Base-by-base conservation (phyloP, 2,888 invertebrate species). In the Cephus pygmeus region DNA sequence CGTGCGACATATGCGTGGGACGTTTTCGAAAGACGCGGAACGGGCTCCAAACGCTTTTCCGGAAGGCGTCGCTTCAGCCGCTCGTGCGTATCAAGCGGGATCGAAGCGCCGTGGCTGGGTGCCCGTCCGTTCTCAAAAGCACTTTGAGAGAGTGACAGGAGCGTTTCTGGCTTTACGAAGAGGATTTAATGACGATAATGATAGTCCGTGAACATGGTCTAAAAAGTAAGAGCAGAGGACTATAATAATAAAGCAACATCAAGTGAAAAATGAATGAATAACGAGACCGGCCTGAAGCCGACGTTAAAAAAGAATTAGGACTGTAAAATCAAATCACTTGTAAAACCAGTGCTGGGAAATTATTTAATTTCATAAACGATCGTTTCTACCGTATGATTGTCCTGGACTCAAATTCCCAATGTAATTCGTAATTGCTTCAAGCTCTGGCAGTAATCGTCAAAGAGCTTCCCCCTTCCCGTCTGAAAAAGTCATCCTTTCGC, bases 1-100 rank as follows among this genome's bases (percentile, higher is more conserved):
- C 71, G 71, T 33, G 71, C 15, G 71, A 71, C 71, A 71, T 34
- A 34, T 71, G 71, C 71, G 71, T 71, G 71, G 71, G 71, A 31
- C 71, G 71, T 33, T 71, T 56, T 34, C 71, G 71, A 71, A 71
- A 31, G 71, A 56, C 23, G 56, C 56, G 56, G 23, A 9, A 2
- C 6, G 23, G 15, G 6, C 56, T 56, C 23, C 6, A 6, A 56
- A 56, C 56, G 56, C 23, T 56, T 56, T 56, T 23, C 56, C 56
- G 56, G 56, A 23, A 56, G 23, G 23, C 56, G 56, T 56, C 56
- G 23, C 56, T 23, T 56, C 23, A 56, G 6, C 56, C 56, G 56
- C 56, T 56, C 56, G 56, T 56, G 23, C 56, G 56, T 56, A 56
- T 56, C 23, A 56, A 56, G 23, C 6, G 56, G 23, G 23, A 56